A percentile compares a stretch with the other conserved stretches of the same genome.
Conservation (phyloP, 2,888 invertebrate species). For the Conus canariensis region DNA sequence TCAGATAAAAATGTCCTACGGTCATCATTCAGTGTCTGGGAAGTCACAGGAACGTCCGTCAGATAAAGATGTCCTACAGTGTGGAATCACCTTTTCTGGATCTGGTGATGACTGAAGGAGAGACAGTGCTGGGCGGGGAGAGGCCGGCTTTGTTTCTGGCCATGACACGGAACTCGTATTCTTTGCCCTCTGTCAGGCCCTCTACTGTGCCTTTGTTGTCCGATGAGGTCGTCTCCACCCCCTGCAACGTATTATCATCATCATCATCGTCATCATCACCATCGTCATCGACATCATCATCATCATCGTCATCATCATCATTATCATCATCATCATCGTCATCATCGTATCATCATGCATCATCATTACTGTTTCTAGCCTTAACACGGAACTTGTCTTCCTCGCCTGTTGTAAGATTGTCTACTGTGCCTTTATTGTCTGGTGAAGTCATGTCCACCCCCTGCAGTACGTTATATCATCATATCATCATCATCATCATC, state of each 20-base stretch:
- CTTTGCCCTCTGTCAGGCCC: slow-evolving; percentile 85
- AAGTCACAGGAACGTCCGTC: no score
- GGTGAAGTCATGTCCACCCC: no score
- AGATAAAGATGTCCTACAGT: no score
- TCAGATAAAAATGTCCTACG: no score
- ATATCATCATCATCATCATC: no score
- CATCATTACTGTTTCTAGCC: no score
- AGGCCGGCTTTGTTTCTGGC: slow-evolving; percentile 79
- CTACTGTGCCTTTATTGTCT: no score
- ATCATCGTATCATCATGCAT: no score
- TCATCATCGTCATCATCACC: background rate
- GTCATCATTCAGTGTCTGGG: no score
- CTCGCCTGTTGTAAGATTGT: background rate
- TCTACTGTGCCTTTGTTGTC: slow-evolving; percentile 87
- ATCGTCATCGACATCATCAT: no score
- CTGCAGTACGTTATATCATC: no score
- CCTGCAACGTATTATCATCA: slow-evolving; percentile 51
- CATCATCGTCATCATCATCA: slow-evolving; percentile 78
- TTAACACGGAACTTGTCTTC: background rate
- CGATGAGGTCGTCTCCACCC: slow-evolving; percentile 89
- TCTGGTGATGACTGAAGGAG: slow-evolving; percentile 75
- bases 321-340: slow-evolving; percentile 80
- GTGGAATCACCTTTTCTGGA: slow-evolving; percentile 74
- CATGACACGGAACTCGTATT: slow-evolving; percentile 80
- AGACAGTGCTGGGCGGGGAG: slow-evolving; percentile 75